Evolutionary conservation across 2,113 vertebrate genomes (phyloP).

Genomic region (Pontoporia blainvillei): DNA sequence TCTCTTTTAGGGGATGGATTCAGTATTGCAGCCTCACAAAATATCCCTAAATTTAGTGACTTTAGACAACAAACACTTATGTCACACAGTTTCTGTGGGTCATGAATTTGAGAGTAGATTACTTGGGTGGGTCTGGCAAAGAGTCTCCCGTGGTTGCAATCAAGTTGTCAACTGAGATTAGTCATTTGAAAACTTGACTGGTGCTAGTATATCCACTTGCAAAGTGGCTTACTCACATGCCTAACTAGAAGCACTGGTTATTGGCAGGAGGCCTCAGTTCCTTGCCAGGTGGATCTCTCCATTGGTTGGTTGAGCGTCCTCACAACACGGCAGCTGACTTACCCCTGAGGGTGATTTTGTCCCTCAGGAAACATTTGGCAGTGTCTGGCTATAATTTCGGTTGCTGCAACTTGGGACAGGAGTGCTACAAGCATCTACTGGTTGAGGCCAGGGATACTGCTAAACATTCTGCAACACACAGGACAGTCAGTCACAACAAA

Average conservation of each 20-base stretch:
- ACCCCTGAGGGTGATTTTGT: neutral
- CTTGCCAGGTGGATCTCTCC: neutral
- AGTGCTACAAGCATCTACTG: neutral
- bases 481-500: neutral
- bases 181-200: neutral
- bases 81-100: neutral
- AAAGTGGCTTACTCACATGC: neutral
- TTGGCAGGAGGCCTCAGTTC: neutral
- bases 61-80: neutral
- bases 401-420: neutral
- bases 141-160: neutral
- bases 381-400: neutral
- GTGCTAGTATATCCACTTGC: neutral
- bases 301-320: neutral
- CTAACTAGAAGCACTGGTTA: neutral
- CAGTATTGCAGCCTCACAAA: neutral
- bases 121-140: neutral
- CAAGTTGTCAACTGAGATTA: neutral
- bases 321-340: neutral
- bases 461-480: neutral
- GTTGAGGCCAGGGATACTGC: neutral
- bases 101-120: neutral
- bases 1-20: neutral
- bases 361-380: neutral
- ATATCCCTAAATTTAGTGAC: neutral